A percentile compares a stretch with the other conserved stretches of the same genome.
These are phyloP conservation scores for Pica pica DNA, from an alignment of 2,113 vertebrate genomes.

Conservation along the genomic window DNA sequence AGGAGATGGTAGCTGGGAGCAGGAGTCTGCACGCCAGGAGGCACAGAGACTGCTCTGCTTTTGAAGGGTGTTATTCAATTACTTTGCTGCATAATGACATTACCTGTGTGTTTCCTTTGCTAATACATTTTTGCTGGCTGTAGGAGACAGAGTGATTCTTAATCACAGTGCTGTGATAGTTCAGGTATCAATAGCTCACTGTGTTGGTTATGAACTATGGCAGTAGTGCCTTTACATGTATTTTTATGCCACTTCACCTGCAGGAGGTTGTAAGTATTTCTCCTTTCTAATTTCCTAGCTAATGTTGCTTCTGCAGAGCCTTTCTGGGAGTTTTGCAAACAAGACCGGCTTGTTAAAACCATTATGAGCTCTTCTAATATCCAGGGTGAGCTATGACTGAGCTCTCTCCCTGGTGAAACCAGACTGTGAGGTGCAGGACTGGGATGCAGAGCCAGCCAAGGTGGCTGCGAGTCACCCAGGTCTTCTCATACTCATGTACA, in stretches of 20 bases:
- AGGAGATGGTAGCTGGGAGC: not conserved
- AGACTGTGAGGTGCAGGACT: not conserved
- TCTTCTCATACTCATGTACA: not conserved
- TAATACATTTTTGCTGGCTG: not conserved
- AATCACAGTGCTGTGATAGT: not conserved
- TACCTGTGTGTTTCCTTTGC: not conserved
- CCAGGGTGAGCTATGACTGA: not conserved
- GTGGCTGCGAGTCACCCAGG: rapidly evolving
- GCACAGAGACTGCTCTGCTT: not conserved
- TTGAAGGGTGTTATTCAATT: not conserved
- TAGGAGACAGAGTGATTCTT: not conserved
- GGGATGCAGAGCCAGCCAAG: not conserved
- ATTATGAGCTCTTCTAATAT: not conserved
- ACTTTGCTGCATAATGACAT: not conserved
- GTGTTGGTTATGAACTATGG: not conserved
- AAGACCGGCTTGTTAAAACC: not conserved
- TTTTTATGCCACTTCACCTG: not conserved
- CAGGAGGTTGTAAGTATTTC: not conserved
- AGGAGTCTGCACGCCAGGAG: not conserved
- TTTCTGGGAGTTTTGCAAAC: not conserved
- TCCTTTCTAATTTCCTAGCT: not conserved
- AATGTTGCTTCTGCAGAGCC: not conserved
- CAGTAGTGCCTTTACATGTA: not conserved
- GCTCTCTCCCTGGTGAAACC: not conserved
- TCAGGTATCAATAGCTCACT: not conserved